Conservation (phyloP, 2,888 invertebrate genomes). For the Rhaphigaster nebulosa region DNA sequence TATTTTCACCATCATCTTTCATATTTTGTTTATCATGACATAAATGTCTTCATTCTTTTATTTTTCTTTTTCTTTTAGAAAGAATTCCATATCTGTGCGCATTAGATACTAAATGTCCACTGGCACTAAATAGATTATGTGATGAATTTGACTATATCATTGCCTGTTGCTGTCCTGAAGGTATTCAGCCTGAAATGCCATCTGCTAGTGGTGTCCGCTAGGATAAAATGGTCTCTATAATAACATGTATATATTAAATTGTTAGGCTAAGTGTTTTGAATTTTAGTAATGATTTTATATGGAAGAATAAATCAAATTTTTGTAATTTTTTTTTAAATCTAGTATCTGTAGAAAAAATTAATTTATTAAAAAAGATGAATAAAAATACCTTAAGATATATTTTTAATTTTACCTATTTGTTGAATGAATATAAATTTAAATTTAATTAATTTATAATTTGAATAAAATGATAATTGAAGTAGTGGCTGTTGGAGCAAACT, state of each 20-base stretch:
- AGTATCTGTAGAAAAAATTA: too few relatives aligned
- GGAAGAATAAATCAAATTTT: not conserved
- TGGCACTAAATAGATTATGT: slow-evolving; percentile 56
- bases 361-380: too few relatives aligned
- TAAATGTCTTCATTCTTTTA: not conserved
- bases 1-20: too few relatives aligned
- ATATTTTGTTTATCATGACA: not conserved
- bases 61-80: slow-evolving; percentile 40
- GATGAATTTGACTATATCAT: slow-evolving; percentile 57
- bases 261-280: not conserved
- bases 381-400: not conserved
- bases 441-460: too few relatives aligned
- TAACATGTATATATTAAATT: slow-evolving; percentile 15
- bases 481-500: too few relatives aligned
- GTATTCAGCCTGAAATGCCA: not conserved
- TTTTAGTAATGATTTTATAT: not conserved
- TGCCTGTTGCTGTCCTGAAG: slow-evolving; percentile 63
- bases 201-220: not conserved
- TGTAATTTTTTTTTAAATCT: not conserved
- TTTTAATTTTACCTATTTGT: too few relatives aligned
- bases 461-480: too few relatives aligned
- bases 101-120: slow-evolving; percentile 59
- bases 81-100: slow-evolving; percentile 61
- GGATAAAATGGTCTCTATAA: not conserved
- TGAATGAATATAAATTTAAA: too few relatives aligned